Base-by-base conservation (phyloP, 2,113 vertebrate genomes). In the Odontophorus gujanensis region DNA sequence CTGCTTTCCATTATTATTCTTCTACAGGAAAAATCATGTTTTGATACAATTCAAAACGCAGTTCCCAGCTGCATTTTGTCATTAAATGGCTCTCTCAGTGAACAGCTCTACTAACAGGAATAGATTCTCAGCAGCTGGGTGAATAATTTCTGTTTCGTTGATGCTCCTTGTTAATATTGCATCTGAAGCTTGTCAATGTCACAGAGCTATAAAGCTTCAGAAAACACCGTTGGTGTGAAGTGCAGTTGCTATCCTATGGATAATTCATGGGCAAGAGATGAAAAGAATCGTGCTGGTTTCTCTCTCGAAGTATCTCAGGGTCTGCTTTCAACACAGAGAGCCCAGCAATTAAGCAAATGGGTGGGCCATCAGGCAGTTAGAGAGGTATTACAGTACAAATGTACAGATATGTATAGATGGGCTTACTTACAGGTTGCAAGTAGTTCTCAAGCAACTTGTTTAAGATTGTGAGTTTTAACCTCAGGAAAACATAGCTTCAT, bases 81-180 rank as follows among this genome's bases (percentile, higher is more conserved):
- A 93, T 62, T 8, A 95, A 92, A 92, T 73, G 34, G 65, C 66
- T 96, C 89, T 87, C 86, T 85, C 65, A 84, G 65, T 74, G 57
- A 65, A 73, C 63, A 77, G 57, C 40, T 95, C 89, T 72, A 66
- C 57, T 84, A 83, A 71, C 66, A 85, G 73, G 77, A 81, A 77
- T 79, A 93, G n/a, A 69, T n/a, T 81, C 73, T 84, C 72, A 90
- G 58, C 87, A 82, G 78, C 87, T 96, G 87, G 42, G 85, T 95
- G 96, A 95, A 96, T 94, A 81, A 10, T 73, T 83, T 78, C 51
- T 93, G 59, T 77, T 96, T 90, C 96, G 83, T 81, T 94, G 89
- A 94, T 69, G 74, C 43, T 94, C 67, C 61, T 61, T 75, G 47
- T 74, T 92, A 95, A 93, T 80, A 93, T 94, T 90, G 66, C 66